Conservation (phyloP, 2,888 invertebrate genomes). For the Pseudococcus longispinus region DNA sequence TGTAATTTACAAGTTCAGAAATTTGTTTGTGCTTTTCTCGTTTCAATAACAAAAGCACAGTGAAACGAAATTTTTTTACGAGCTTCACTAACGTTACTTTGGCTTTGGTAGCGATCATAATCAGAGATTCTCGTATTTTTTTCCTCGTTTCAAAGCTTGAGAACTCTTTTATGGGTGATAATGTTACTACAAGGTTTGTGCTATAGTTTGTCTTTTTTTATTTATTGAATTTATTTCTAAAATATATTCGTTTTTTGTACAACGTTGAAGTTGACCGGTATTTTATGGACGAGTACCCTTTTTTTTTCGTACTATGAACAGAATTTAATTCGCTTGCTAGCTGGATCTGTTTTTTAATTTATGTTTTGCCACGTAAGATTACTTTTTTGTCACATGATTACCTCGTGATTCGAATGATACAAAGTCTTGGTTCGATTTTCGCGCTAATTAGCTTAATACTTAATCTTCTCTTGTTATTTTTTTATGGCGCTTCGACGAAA, state of each 20-base stretch:
- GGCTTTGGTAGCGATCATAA: slow-evolving; percentile 14
- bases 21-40: neutral
- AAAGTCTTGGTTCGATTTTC: neutral
- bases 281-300: neutral
- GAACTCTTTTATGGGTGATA: neutral
- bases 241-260: neutral
- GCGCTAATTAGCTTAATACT: neutral
- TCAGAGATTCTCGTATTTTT: neutral
- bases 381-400: neutral
- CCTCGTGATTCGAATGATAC: neutral
- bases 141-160: neutral
- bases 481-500: neutral
- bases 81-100: neutral
- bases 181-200: neutral
- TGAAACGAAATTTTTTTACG: neutral
- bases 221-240: neutral
- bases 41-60: neutral
- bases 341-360: neutral
- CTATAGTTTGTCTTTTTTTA: neutral
- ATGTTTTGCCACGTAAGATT: neutral
- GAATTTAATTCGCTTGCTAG: neutral
- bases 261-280: slow-evolving; percentile 3
- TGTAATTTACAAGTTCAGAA: neutral
- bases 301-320: neutral
- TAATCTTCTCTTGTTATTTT: neutral